phyloP scores from a whole-genome alignment of 1,140 invertebrate species.

The Metopolophium dirhodum region DNA sequence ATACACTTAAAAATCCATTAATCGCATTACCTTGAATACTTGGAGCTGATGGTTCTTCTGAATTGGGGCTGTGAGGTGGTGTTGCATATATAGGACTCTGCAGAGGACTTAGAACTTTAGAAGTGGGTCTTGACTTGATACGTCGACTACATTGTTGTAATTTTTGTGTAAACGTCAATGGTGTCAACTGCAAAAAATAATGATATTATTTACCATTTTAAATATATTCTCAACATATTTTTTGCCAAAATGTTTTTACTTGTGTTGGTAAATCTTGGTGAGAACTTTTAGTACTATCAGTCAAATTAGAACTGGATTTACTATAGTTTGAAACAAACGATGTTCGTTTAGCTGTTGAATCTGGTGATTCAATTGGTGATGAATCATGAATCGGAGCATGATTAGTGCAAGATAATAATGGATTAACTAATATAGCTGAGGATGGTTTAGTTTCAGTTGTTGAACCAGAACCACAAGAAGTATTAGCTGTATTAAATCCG shows the following conservation, averaged over 20 bases:
- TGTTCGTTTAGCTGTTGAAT: constrained; percentile 72
- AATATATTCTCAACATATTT: neutral
- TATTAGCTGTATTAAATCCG: constrained; percentile 44
- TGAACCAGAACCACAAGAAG: constrained; percentile 63
- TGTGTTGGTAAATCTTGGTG: constrained; percentile 63
- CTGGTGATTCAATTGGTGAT: constrained; percentile 68
- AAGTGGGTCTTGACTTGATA: constrained; percentile 70
- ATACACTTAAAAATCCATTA: neutral
- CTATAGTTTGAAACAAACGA: constrained; percentile 77
- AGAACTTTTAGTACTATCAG: constrained; percentile 71
- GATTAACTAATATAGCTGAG: constrained; percentile 68
- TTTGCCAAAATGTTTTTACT: constrained; percentile 59
- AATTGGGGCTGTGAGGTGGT: constrained; percentile 81
- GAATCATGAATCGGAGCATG: constrained; percentile 30
- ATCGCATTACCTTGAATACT: constrained; percentile 36
- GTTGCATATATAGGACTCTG: constrained; percentile 83
- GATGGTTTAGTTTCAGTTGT: constrained; percentile 75
- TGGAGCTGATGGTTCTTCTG: constrained; percentile 60
- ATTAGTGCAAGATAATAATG: constrained; percentile 59
- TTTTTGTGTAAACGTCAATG: constrained; percentile 78
- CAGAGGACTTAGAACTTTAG: constrained; percentile 76
- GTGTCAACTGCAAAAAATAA: constrained; percentile 52
- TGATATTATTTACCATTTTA: neutral
- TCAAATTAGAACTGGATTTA: constrained; percentile 76
- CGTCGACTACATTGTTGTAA: constrained; percentile 72